Conservation (phyloP, 2,888 invertebrate species). For the Cryptocephalus primarius region DNA sequence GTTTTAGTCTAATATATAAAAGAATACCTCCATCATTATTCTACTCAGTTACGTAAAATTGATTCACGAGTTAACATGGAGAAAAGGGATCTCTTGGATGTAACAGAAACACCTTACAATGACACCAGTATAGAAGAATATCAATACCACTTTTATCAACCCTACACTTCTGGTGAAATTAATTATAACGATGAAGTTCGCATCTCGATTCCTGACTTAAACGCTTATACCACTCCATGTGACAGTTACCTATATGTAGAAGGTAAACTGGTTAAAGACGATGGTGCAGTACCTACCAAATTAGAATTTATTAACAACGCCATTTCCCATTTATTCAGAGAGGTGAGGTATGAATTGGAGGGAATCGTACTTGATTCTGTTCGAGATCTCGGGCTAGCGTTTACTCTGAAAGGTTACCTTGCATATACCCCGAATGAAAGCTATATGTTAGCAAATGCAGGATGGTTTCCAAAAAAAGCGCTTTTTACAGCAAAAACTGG, state of each 20-base stretch:
- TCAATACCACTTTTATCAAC: conserved; percentile 4
- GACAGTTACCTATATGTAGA: conserved; percentile 2
- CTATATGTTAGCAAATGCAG: conserved; percentile 4
- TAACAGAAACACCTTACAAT: conserved; percentile 1
- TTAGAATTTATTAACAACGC: conserved; percentile 4
- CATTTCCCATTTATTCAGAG: conserved; percentile 2
- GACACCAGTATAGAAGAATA: conserved; percentile 1
- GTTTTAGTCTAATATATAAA: neutral
- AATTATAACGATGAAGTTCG: neutral
- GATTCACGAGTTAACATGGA: too few species aligned
- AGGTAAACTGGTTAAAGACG: conserved; percentile 1
- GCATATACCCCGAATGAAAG: conserved; percentile 2
- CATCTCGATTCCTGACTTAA: too few species aligned
- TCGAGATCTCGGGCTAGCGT: conserved; percentile 1
- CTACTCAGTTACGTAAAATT: too few species aligned
- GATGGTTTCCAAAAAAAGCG: conserved; percentile 4
- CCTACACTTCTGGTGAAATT: conserved; percentile 1
- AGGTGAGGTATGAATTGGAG: conserved; percentile 3
- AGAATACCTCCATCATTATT: too few species aligned
- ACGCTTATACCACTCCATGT: conserved; percentile 1
- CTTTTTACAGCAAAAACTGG: too few species aligned
- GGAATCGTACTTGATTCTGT: conserved; percentile 1
- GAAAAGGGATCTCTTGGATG: conserved; percentile 2
- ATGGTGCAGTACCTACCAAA: neutral
- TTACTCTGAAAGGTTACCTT: conserved; percentile 3